These are phyloP conservation scores for Macroramphosus scolopax DNA, from an alignment of 2,797 vertebrate genomes.

Conservation along the genomic window DNA sequence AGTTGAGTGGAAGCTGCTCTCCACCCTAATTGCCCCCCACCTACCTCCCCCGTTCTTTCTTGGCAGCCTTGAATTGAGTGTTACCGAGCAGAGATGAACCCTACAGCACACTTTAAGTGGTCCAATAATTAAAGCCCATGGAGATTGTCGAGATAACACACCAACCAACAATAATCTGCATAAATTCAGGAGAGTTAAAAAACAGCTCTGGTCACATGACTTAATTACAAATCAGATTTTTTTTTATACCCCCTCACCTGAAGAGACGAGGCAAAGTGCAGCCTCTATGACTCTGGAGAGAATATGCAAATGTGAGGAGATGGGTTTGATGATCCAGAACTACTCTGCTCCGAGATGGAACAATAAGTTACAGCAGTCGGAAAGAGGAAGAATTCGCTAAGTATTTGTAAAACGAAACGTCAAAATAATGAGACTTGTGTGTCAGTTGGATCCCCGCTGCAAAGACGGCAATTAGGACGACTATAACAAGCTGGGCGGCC, in stretches of 20 bases:
- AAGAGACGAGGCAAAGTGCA: slow-evolving; percentile 29
- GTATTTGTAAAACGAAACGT: slow-evolving; percentile 66
- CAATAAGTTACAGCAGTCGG: slow-evolving; percentile 59
- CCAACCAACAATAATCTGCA: slow-evolving; percentile 49
- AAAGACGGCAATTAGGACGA: slow-evolving; percentile 58
- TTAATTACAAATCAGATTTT: slow-evolving; percentile 39
- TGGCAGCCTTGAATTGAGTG: slow-evolving; percentile 51
- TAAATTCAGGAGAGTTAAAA: slow-evolving; percentile 50
- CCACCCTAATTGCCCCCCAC: slow-evolving; percentile 67
- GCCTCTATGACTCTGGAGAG: slow-evolving; percentile 35
- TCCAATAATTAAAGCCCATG: slow-evolving; percentile 68
- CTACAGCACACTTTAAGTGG: slow-evolving; percentile 54
- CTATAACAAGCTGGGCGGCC: slow-evolving; percentile 35
- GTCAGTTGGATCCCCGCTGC: slow-evolving; percentile 35
- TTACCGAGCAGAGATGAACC: slow-evolving; percentile 59
- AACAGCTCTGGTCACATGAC: slow-evolving; percentile 34
- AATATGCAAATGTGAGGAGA: slow-evolving; percentile 70
- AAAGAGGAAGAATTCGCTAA: slow-evolving; percentile 47
- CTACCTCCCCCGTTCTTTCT: slow-evolving; percentile 45
- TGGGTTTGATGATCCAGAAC: slow-evolving; percentile 76
- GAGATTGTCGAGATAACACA: slow-evolving; percentile 62
- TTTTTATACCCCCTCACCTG: slow-evolving; percentile 46
- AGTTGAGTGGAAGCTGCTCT: slow-evolving; percentile 65
- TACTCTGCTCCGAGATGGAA: slow-evolving; percentile 50
- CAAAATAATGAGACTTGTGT: slow-evolving; percentile 65